Evolutionary conservation across 2,113 vertebrate genomes (phyloP).

Genomic region (Nothoprocta perdicaria): DNA sequence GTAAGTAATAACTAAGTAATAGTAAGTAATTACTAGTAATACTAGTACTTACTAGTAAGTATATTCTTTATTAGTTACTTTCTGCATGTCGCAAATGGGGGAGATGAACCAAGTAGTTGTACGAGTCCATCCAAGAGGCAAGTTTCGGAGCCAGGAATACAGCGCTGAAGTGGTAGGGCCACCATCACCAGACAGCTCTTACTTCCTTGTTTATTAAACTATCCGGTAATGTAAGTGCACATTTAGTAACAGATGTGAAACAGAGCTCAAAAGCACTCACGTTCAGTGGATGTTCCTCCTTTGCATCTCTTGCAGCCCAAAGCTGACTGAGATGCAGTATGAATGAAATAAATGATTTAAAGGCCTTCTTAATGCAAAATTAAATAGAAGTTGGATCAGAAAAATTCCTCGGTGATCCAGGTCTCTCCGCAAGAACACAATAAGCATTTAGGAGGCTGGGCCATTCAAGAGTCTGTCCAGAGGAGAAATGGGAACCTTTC

Average conservation of each 20-base stretch:
- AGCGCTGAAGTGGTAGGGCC: neutral
- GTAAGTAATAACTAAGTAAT: too few relatives aligned
- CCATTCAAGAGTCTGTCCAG: neutral
- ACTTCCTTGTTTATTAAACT: constrained; percentile 40
- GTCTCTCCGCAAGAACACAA: neutral
- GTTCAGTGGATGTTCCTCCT: neutral
- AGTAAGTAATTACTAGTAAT: too few relatives aligned
- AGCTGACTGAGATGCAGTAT: neutral
- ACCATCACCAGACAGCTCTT: neutral
- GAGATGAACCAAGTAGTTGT: neutral
- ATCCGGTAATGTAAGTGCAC: neutral
- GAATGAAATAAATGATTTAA: neutral
- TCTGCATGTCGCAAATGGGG: neutral
- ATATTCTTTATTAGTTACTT: neutral
- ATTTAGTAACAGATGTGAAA: constrained; percentile 34
- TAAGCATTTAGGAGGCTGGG: fast-evolving
- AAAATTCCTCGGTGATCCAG: neutral
- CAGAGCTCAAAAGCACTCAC: neutral
- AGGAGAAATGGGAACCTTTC: neutral
- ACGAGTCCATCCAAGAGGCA: neutral
- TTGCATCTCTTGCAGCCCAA: constrained; percentile 17
- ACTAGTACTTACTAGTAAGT: too few relatives aligned
- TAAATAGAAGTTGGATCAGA: neutral
- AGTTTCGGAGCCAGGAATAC: neutral
- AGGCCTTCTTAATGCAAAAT: neutral